These are phyloP conservation scores for Martes martes DNA, from an alignment of 2,113 vertebrate species.

Conservation along the genomic window DNA sequence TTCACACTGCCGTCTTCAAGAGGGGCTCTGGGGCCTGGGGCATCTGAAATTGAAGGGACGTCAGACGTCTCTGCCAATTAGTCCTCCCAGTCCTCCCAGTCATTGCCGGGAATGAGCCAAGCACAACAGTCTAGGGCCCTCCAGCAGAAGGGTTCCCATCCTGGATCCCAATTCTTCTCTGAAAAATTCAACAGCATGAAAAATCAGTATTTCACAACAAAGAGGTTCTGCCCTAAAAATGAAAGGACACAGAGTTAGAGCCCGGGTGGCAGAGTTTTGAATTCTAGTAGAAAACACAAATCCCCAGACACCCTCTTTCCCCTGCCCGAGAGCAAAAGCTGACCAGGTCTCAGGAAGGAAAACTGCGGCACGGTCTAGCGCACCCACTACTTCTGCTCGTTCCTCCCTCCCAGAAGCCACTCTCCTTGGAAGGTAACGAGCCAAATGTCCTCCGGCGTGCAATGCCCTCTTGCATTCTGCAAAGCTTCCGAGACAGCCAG, in stretches of 20 bases:
- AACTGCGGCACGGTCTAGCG: neutral
- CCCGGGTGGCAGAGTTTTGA: neutral
- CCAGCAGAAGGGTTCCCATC: neutral
- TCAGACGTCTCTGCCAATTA: neutral
- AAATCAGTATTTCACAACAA: neutral
- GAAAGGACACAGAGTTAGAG: neutral
- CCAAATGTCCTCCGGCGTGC: neutral
- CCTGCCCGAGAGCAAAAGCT: neutral
- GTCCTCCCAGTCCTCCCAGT: neutral
- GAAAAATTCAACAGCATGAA: neutral
- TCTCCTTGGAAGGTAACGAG: neutral
- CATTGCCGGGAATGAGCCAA: neutral
- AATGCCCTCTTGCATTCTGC: neutral
- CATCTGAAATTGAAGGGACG: neutral
- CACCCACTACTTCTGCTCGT: neutral
- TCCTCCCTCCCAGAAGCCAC: neutral
- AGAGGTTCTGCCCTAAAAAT: neutral
- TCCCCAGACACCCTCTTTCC: neutral
- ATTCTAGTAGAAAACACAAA: slow-evolving; percentile 36
- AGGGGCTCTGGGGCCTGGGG: neutral
- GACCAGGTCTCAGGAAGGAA: neutral
- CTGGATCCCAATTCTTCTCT: neutral
- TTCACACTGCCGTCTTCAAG: neutral
- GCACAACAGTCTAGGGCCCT: neutral
- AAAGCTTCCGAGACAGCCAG: neutral